Percentiles rank a stretch among this genome's conserved stretches.
Conservation (phyloP, 2,113 vertebrate species). For the Turnix velox region DNA sequence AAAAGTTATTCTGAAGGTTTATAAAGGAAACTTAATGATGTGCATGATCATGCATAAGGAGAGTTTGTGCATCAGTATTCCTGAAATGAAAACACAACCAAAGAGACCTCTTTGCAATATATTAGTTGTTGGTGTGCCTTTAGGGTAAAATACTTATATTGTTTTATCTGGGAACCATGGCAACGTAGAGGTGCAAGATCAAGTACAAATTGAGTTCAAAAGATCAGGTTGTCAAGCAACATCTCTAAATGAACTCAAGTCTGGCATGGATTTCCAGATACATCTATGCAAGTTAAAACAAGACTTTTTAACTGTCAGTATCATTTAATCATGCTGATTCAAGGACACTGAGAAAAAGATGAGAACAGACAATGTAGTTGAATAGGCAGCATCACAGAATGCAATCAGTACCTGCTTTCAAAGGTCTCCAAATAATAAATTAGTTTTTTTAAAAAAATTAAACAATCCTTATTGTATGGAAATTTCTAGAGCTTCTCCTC, state of each 20-base stretch:
- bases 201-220: conserved; percentile 18
- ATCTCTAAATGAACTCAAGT: background rate
- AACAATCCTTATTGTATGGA: background rate
- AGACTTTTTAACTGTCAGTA: background rate
- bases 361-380: background rate
- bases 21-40: background rate
- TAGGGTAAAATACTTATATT: background rate
- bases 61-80: background rate
- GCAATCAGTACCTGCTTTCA: background rate
- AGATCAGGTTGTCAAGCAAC: background rate
- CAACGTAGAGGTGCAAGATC: background rate
- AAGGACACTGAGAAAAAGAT: background rate
- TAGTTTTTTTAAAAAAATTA: background rate
- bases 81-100: background rate
- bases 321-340: background rate
- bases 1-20: background rate
- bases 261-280: background rate
- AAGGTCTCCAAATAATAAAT: background rate
- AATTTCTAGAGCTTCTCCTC: background rate
- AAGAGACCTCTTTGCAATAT: background rate
- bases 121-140: background rate
- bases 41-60: background rate
- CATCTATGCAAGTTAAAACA: background rate
- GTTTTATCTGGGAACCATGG: conserved; percentile 19
- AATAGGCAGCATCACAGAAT: background rate